Base-by-base conservation (phyloP, 2,113 vertebrate species). In the Cephalophus harveyi region DNA sequence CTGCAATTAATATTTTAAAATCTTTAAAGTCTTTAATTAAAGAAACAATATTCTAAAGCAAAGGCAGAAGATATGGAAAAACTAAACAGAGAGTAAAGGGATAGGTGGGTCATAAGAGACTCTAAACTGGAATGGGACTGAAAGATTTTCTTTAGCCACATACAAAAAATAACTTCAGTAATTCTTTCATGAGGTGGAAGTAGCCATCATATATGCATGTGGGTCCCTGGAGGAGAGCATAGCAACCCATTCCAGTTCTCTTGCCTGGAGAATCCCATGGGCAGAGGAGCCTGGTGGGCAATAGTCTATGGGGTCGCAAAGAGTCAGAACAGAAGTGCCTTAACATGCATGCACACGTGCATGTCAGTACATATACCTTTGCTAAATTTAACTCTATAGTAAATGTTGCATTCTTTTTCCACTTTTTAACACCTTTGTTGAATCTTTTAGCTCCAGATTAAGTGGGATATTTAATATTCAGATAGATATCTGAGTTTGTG, bases 1-100 rank as follows among this genome's bases (percentile, higher is more conserved):
- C 57, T 78, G 43, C 36, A 95, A 48, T 91, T 48, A 81, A 62
- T 94, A 95, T 54, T 84, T 88, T 10, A 62, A 94, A 82, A 54
- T 1, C 50, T 12, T 54, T 54, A 25, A 54, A 71, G 36, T 57
- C 6, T 28, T 52, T 92, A 54, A 82, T 81, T 81, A 94, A 94
- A 94, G 33, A 89, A 89, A 74, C 28, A 55, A 71, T 40, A 40
- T 74, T 89, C 59, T 54, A 88, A 92, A 95, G 52, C 67, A 85
- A 92, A 94, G 54, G 13, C 21, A 92, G 74, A 94, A 62, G 19
- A 71, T 54, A 40, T 27, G 14, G 67, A 48, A 15, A 71, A 94
- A n/a, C 19, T 59, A 43, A 28, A 52, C 60, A 40, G 48, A 46
- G 1, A 86, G 13, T 46, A 76, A 33, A 67, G 7, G 55, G 7